Percentiles rank a stretch among this genome's conserved stretches.
Evolutionary conservation across 92 coral and sea anemone genomes (phyloP).

Genomic region (Pocillopora grandis): DNA sequence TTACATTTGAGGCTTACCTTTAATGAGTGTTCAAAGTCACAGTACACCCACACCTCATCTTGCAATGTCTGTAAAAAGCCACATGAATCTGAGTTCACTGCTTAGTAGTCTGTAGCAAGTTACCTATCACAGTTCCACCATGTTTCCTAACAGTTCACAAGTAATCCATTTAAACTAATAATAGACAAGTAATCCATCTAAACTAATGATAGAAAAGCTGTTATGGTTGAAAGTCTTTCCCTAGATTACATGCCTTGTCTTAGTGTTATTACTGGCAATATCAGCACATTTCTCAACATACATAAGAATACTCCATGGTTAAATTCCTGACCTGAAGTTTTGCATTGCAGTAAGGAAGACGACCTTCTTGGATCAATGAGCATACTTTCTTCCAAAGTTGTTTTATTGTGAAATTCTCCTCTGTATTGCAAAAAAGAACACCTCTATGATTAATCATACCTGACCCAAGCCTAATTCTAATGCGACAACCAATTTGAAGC

Average conservation of each 20-base stretch:
- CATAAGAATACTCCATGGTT: background rate
- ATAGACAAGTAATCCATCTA: too few species aligned
- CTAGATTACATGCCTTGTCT: too few species aligned
- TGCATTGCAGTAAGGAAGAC: conserved; percentile 67
- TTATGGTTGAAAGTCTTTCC: too few species aligned
- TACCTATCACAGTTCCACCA: too few species aligned
- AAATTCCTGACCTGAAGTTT: conserved; percentile 58
- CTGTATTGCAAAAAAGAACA: background rate
- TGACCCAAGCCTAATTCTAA: too few species aligned
- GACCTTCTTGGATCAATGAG: conserved; percentile 49
- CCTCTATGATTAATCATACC: background rate
- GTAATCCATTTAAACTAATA: too few species aligned
- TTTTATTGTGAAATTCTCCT: conserved; percentile 23
- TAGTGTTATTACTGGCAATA: background rate
- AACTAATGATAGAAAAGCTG: too few species aligned
- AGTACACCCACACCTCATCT: conserved; percentile 66
- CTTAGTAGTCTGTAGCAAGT: too few species aligned
- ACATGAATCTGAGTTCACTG: background rate
- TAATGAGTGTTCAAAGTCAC: conserved; percentile 65
- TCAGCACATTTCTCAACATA: background rate
- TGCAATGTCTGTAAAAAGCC: conserved; percentile 24
- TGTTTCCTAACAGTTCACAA: too few species aligned
- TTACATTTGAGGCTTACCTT: conserved; percentile 33
- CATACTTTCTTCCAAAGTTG: conserved; percentile 59
- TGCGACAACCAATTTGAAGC: too few species aligned